Evolutionary conservation across 30 jellyfish, hydroid and myxozoan genomes (phyloP).

Genomic region (Aurelia coerulea): DNA sequence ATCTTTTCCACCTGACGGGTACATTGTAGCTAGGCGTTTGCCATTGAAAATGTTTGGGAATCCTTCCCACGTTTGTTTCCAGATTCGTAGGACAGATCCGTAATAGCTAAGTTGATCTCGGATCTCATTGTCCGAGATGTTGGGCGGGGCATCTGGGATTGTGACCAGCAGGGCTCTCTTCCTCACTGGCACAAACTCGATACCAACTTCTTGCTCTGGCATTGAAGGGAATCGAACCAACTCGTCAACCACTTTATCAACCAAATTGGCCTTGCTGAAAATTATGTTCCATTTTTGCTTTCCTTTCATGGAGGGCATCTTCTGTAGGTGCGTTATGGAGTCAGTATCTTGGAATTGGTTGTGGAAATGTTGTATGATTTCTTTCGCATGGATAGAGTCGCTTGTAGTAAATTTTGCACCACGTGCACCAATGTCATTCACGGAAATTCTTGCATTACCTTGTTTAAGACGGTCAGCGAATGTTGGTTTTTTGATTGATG

Average conservation of each 20-base stretch:
- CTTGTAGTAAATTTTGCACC: too few species aligned
- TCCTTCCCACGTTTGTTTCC: slow-evolving; percentile 19
- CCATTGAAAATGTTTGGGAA: slow-evolving; percentile 11
- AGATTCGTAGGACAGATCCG: slow-evolving; percentile 2
- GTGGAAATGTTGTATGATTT: too few species aligned
- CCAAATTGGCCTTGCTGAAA: too few species aligned
- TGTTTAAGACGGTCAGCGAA: too few species aligned
- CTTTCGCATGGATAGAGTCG: too few species aligned
- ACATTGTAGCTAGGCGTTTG: slow-evolving; percentile 9
- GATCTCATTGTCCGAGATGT: slow-evolving; percentile 13
- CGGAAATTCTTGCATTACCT: too few species aligned
- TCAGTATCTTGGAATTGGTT: too few species aligned
- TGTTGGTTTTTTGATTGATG: too few species aligned
- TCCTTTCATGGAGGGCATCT: too few species aligned
- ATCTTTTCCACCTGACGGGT: background rate
- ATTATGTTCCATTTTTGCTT: too few species aligned
- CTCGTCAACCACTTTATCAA: background rate
- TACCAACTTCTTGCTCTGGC: background rate
- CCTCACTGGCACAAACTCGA: background rate
- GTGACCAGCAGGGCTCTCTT: background rate
- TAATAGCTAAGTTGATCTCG: background rate
- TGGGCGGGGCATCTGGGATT: background rate
- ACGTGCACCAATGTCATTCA: too few species aligned
- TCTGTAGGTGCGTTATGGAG: too few species aligned
- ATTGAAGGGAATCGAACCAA: background rate